These are phyloP conservation scores for Neria commutata DNA, from an alignment of 2,888 invertebrate genomes.

Conservation along the genomic window DNA sequence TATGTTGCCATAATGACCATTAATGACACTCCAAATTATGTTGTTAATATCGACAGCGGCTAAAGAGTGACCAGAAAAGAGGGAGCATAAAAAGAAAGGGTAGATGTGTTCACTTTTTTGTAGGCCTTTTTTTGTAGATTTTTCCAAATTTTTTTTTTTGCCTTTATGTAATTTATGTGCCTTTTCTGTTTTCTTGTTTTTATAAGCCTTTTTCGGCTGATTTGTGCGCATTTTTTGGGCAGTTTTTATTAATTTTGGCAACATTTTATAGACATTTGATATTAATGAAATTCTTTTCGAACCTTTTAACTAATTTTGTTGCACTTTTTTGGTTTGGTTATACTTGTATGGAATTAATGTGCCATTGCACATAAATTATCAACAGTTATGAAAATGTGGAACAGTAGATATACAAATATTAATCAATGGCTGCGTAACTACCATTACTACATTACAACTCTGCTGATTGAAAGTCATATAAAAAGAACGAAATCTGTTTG, in stretches of 20 bases:
- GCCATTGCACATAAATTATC: not conserved
- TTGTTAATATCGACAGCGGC: constrained; percentile 43
- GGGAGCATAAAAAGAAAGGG: constrained; percentile 24
- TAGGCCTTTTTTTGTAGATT: constrained; percentile 21
- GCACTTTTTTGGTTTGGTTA: too few species aligned
- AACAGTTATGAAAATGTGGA: not conserved
- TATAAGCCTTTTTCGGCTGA: too few species aligned
- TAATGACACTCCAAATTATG: constrained; percentile 51
- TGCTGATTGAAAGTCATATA: too few species aligned
- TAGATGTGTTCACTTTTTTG: constrained; percentile 4
- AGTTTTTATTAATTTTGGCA: constrained; percentile 43
- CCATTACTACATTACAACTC: too few species aligned
- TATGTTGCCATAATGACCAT: constrained; percentile 51
- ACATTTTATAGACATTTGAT: constrained; percentile 41
- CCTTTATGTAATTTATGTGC: constrained; percentile 34
- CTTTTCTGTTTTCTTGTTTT: constrained; percentile 26
- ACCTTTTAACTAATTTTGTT: too few species aligned
- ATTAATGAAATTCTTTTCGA: too few species aligned
- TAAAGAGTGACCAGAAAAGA: not conserved
- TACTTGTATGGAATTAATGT: too few species aligned
- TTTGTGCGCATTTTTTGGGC: too few species aligned
- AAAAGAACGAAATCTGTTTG: too few species aligned
- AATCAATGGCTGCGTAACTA: too few species aligned
- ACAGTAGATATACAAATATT: too few species aligned
- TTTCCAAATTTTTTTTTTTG: constrained; percentile 44